Evolutionary conservation across 2,888 invertebrate genomes (phyloP), one percentile per base, ranked within the genome.

Genomic region (Helleia helle): DNA sequence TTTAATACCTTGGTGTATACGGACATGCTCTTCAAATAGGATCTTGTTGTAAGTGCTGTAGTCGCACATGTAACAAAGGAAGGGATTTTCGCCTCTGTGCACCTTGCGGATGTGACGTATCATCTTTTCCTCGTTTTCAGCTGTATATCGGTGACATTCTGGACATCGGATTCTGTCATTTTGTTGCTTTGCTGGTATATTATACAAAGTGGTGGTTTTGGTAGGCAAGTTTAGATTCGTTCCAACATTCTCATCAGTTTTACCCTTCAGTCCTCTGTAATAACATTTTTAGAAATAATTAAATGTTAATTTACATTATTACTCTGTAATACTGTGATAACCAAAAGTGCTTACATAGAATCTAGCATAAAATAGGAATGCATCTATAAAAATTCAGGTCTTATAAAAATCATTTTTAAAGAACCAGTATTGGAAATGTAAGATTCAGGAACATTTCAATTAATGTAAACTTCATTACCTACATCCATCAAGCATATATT

Each of bases 41-140:
- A 59, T 53, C 27, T 71, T 76, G 38, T 81, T 80, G 40, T 72
- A 69, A 0, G 81, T 77, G 0, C 67, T 64, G 9, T 81, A 83
- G 1, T 76, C 71, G 1, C 81, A 83, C 71, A 76, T 71, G 25
- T 55, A 63, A 11, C 81, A 83, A 5, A 76, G 72, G 41, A 69
- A 80, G 0, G 77, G 73, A 13, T 74, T 77, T 28, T 71, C 66
- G 0, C 75, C 74, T 0, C 64, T 49, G 31, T 75, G 80, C 0
- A 64, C 57, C 30, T 63, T 68, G 0, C 66, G 55, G 1, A 79
- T 62, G 25, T 79, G 73, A 0, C 71, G 48, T 0, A 62, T 25
- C 55, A 76, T 51, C 22, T 63, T 62, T 34, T 76, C 79, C 5
- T 66, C 68, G 0, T 54, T 66, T 7, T 62, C 61, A 0, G 67